Evolutionary conservation across 2,888 invertebrate genomes (phyloP).

Genomic region (Torymus aiolomorphi): DNA sequence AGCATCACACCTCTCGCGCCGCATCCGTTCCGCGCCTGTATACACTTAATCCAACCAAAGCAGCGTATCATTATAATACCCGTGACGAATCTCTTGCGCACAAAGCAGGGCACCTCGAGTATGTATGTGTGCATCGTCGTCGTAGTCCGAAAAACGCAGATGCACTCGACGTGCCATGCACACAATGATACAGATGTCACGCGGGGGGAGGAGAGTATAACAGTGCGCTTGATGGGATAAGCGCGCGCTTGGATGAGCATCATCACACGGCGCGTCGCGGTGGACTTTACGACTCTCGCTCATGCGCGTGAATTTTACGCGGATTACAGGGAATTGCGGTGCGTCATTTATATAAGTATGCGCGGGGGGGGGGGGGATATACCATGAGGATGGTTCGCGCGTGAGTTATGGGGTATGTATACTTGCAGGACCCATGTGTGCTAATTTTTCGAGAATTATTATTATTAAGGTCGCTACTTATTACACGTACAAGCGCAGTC

Average conservation of each 20-base stretch:
- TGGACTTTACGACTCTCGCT: constrained; percentile 30
- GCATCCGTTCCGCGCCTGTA: no score
- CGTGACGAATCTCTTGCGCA: constrained; percentile 44
- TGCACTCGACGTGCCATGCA: constrained; percentile 59
- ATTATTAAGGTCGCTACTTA: no score
- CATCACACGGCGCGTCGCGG: neutral
- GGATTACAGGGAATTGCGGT: constrained; percentile 35
- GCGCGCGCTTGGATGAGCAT: constrained; percentile 13
- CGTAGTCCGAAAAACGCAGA: constrained; percentile 61
- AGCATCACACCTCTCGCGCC: no score
- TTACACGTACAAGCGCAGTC: no score
- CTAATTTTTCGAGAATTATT: no score
- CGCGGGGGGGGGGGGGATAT: neutral
- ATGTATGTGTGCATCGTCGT: neutral
- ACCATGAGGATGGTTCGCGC: no score
- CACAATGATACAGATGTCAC: constrained; percentile 74
- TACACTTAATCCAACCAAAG: constrained; percentile 1
- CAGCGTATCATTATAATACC: constrained; percentile 36
- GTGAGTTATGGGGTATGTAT: no score
- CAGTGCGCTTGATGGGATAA: neutral
- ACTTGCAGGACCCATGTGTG: no score
- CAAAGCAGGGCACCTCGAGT: constrained; percentile 3
- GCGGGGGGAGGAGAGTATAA: neutral
- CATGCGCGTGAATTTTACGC: constrained; percentile 50
- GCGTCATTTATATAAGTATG: constrained; percentile 33